Conservation (phyloP, 92 coral and sea anemone species). For the Nematostella vectensis region DNA sequence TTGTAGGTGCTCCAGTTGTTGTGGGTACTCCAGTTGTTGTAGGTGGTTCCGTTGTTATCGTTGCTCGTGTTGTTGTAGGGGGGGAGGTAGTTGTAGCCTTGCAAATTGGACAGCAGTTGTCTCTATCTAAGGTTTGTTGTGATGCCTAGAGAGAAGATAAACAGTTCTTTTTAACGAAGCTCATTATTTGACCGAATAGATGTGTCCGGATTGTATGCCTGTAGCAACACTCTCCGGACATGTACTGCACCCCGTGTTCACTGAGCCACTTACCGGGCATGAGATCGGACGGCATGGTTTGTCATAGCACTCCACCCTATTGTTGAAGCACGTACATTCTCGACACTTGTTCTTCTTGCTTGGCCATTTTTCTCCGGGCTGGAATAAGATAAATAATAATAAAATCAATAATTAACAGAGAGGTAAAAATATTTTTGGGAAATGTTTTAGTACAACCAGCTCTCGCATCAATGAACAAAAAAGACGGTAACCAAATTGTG, state of each 20-base stretch:
- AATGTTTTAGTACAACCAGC: too few relatives aligned
- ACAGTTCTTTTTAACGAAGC: neutral
- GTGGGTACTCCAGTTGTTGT: conserved; percentile 12
- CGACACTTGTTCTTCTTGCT: conserved; percentile 37
- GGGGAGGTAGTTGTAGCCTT: conserved; percentile 9
- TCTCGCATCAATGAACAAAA: too few relatives aligned
- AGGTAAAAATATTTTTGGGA: too few relatives aligned
- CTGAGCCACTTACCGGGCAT: conserved; percentile 47
- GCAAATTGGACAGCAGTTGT: conserved; percentile 33
- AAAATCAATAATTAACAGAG: too few relatives aligned
- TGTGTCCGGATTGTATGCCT: too few relatives aligned
- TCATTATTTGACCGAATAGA: neutral
- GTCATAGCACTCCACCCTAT: conserved; percentile 30
- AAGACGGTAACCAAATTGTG: too few relatives aligned
- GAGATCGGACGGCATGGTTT: conserved; percentile 25
- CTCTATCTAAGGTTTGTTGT: conserved; percentile 18
- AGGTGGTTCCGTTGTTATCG: conserved; percentile 12
- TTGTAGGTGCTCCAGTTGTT: conserved; percentile 4
- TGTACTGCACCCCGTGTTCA: too few relatives aligned
- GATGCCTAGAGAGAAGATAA: conserved; percentile 8
- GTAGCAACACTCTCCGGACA: too few relatives aligned
- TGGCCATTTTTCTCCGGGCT: conserved; percentile 51
- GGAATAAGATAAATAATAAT: neutral
- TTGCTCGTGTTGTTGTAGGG: conserved; percentile 8
- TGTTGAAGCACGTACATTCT: conserved; percentile 46